Conservation (phyloP, 2,888 invertebrate genomes). For the Eilema caniola region DNA sequence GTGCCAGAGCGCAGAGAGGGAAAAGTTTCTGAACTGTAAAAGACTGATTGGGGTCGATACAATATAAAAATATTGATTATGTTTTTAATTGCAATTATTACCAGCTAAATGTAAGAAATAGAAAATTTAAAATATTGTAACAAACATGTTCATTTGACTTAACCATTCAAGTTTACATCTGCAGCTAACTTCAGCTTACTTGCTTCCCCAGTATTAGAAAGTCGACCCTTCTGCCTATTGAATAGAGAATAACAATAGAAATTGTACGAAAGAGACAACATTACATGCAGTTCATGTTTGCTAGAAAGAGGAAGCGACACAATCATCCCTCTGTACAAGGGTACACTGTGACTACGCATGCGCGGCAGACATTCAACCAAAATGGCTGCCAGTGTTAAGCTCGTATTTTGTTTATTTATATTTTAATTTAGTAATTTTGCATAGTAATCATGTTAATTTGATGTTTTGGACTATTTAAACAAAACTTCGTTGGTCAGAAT, state of each 20-base stretch:
- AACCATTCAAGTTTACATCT: conserved; percentile 10
- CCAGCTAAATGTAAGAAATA: background rate
- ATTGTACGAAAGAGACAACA: conserved; percentile 50
- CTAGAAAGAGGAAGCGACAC: conserved; percentile 57
- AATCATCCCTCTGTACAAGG: conserved; percentile 71
- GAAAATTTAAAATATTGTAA: background rate
- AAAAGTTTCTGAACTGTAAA: background rate
- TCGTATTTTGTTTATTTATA: conserved; percentile 58
- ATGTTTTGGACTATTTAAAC: background rate
- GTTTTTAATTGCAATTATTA: background rate
- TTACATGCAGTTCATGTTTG: conserved; percentile 12
- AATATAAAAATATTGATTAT: no score
- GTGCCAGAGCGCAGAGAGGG: no score
- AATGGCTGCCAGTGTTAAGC: conserved; percentile 77
- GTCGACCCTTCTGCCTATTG: conserved; percentile 69
- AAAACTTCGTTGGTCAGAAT: no score
- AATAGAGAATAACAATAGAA: conserved; percentile 74
- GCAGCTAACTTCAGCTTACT: conserved; percentile 68
- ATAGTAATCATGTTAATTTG: background rate
- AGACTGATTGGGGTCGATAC: background rate
- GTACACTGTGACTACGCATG: conserved; percentile 70
- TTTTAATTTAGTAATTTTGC: conserved; percentile 8
- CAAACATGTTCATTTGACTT: background rate
- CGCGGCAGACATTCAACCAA: conserved; percentile 72
- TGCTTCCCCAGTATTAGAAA: conserved; percentile 64